Evolutionary conservation across 2,888 invertebrate genomes (phyloP), one percentile per base, ranked within the genome.

Genomic region (Phyllotreta striolata): DNA sequence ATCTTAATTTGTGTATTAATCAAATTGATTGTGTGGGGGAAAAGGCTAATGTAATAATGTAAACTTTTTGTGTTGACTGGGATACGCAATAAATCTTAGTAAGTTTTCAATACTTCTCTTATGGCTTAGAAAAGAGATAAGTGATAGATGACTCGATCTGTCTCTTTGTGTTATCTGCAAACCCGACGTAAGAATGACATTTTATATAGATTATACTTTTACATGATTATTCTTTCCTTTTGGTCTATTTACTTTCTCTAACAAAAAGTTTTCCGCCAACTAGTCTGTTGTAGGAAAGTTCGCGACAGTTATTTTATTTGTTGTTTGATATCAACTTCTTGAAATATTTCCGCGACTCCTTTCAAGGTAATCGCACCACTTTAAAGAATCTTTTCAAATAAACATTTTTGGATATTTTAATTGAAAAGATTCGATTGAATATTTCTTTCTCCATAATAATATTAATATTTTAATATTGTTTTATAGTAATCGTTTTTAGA

Each of bases 71-170:
- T 39, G 24, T 35, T 58, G 51, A 54, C 54, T 57, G 46, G 4
- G 46, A 39, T 13, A 46, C 14, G 65, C 51, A 54, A 65, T 65
- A 65, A 65, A 65, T 65, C 65, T 65, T 55, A 13, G 54, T 46
- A 62, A 62, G 52, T 65, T 65, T 65, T 65, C 62, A 62, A 65
- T 65, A 54, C 62, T 68, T 64, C 62, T 62, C 63, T 64, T 60
- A 66, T 66, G 56, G 66, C 66, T 68, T 64, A 67, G 67, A 68
- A 66, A 64, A 65, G 63, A 66, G 62, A 46, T 69, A 69, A 70
- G 68, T 71, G 71, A 71, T 71, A 67, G 71, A 71, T 71, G 62
- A 66, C 66, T 58, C 70, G 66, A 71, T 71, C 70, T 70, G 71
- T 71, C 71, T 69, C 64, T 54, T 13, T 43, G 57, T 63, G 64